phyloP scores from a whole-genome alignment of 2,113 vertebrate species.

The Gobiocypris rarus region DNA sequence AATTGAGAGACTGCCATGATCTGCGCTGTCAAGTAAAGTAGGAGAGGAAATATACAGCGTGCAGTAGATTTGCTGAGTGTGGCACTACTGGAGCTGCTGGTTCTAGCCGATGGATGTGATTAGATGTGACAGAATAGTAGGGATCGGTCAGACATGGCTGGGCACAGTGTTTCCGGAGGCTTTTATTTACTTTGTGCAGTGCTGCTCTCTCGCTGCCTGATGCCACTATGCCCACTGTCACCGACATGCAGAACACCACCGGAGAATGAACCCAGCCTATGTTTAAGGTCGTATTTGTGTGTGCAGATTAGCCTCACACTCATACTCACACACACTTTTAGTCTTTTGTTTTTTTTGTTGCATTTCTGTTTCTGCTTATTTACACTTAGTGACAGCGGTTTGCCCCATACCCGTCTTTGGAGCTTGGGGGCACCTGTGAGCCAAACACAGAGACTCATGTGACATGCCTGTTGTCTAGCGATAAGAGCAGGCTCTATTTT shows the following conservation, averaged over 20 bases:
- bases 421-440: neutral
- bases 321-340: neutral
- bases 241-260: neutral
- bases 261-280: neutral
- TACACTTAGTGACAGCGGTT: neutral
- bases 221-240: neutral
- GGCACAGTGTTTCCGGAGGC: neutral
- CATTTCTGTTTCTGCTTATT: too few species aligned
- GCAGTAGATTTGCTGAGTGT: neutral
- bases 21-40: neutral
- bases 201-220: constrained; percentile 14
- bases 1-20: neutral
- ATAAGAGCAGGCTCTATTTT: constrained; percentile 19
- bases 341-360: neutral
- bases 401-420: neutral
- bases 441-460: neutral
- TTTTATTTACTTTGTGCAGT: neutral
- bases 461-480: constrained; percentile 47
- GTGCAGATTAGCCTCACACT: neutral
- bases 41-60: neutral
- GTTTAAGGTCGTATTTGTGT: neutral
- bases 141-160: constrained; percentile 26
- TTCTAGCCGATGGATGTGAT: constrained; percentile 11
- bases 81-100: neutral
- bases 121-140: constrained; percentile 23